phyloP scores from a whole-genome alignment of 2,888 invertebrate genomes.

The Mimumesa dahlbomi region DNA sequence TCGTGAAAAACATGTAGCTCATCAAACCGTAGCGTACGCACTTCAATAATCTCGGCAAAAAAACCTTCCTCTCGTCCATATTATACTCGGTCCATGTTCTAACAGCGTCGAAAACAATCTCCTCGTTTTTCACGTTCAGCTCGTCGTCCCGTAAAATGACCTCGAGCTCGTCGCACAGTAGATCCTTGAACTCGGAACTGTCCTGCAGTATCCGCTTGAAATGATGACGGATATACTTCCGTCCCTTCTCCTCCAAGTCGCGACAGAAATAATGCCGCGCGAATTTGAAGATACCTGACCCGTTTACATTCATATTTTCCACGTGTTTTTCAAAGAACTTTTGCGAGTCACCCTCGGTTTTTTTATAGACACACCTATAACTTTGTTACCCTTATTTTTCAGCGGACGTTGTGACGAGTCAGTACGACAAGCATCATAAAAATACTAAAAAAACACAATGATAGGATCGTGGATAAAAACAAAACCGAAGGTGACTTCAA shows the following conservation, averaged over 20 bases:
- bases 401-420: too few relatives aligned
- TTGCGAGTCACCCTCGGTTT: too few relatives aligned
- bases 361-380: too few relatives aligned
- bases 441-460: too few relatives aligned
- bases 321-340: too few relatives aligned
- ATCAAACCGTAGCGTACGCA: constrained; percentile 87
- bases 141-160: constrained; percentile 86
- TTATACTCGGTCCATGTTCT: constrained; percentile 87
- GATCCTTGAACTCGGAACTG: constrained; percentile 84
- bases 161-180: constrained; percentile 84
- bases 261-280: constrained; percentile 87
- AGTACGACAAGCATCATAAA: too few relatives aligned
- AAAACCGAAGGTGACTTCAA: too few relatives aligned
- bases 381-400: too few relatives aligned
- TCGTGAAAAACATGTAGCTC: constrained; percentile 83
- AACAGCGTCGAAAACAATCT: constrained; percentile 88
- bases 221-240: constrained; percentile 83
- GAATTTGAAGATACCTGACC: constrained; percentile 84
- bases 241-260: constrained; percentile 84
- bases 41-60: constrained; percentile 84
- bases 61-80: constrained; percentile 81
- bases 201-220: constrained; percentile 84
- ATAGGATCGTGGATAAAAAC: too few relatives aligned
- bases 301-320: neutral
- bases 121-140: constrained; percentile 87